Conservation (phyloP, 1,140 invertebrate species). For the Acyrthosiphon pisum region DNA sequence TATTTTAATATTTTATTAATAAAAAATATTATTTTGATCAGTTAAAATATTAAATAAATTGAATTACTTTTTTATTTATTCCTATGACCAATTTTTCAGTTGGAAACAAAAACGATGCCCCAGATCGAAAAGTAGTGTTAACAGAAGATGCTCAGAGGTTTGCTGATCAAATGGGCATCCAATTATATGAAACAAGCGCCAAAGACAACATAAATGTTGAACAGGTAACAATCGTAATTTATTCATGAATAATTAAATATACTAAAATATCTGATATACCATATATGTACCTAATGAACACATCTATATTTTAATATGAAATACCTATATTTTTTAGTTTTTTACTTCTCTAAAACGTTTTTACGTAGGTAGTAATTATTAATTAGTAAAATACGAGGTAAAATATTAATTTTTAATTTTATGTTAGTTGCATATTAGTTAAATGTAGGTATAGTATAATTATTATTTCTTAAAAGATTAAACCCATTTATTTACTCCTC, state of each 20-base stretch:
- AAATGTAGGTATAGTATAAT: neutral
- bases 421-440: neutral
- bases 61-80: neutral
- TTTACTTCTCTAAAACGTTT: no score
- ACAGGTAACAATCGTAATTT: slow-evolving; percentile 71
- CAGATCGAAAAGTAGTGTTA: slow-evolving; percentile 94
- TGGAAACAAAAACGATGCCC: slow-evolving; percentile 99
- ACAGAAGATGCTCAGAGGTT: slow-evolving; percentile 97
- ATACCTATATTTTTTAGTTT: neutral
- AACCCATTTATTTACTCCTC: neutral
- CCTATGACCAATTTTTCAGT: slow-evolving; percentile 70
- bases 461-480: neutral
- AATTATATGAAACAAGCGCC: slow-evolving; percentile 97
- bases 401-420: neutral
- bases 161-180: slow-evolving; percentile 95
- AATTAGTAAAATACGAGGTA: neutral
- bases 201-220: slow-evolving; percentile 99
- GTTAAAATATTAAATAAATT: neutral
- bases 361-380: neutral
- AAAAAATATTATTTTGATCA: neutral
- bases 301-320: neutral
- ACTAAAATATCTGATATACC: neutral
- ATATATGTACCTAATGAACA: neutral
- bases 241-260: neutral
- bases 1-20: neutral